Base-by-base conservation (phyloP, 2,888 invertebrate species). In the Amaurobius ferox region DNA sequence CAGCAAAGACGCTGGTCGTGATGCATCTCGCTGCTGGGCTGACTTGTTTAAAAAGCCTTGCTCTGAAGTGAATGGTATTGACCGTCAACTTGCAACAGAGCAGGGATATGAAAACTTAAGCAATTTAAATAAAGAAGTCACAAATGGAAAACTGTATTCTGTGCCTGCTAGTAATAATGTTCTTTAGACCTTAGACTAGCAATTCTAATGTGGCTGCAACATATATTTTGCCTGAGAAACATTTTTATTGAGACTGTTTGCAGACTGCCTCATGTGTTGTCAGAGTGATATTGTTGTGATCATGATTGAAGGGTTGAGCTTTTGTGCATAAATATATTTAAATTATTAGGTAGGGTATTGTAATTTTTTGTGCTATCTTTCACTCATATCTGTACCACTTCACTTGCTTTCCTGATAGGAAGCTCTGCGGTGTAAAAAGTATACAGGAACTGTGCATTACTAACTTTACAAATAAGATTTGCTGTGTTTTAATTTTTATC, bases 401-500 rank as follows among this genome's bases (percentile, higher is more conserved):
- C 30, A 64, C 71, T 71, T 30, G 62, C 44, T 79, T 79, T 32
- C 40, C 26, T 39, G 29, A 26, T 40, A 19, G 64, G 28, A 48
- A 72, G 48, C 64, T 70, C 64, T 71, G 77, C 66, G 39, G 71
- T 26, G 72, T 71, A 62, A 64, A 66, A 39, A 62, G 62, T 67
- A 68, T 68, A 67, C 35, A 55, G 77, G 83, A n/a, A 77, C 83
- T 85, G 83, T 85, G 83, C 83, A 71, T 85, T 85, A 85, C 77
- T 85, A 85, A 85, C 83, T 85, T 78, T 77, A 72, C 64, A 35
- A 40, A 48, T 71, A 66, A 77, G 72, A 77, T 79, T 78, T 86
- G 79, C 78, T 79, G 85, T 86, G 85, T 86, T 86, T 86, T 86
- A 86, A 86, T 86, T 86, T 86, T 86, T 86, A 86, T 73, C 78